Evolutionary conservation across 2,113 vertebrate genomes (phyloP), one percentile per base, ranked within the genome.

Genomic region (Heterocephalus glaber): DNA sequence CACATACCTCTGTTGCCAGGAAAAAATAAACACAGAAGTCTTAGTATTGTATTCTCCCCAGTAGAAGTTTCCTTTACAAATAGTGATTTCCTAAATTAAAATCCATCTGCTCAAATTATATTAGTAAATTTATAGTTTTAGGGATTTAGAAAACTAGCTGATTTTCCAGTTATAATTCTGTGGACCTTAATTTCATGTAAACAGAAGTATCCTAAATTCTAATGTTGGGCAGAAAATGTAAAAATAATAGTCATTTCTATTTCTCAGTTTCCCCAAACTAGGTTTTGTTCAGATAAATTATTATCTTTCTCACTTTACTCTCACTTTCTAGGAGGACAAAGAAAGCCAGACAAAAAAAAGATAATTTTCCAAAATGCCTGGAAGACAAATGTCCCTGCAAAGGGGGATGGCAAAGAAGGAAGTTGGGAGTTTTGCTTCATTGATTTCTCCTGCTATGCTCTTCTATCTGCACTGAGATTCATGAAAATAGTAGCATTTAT

Each of bases 311-410:
- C 7, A 80, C 24, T 84, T 91, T 10, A 7, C 41, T 92, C 26
- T 90, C 52, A 47, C 20, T 97, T 92, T 93, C 72, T 58, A 19
- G 82, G n/a, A 89, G 58, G 74, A 96, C 60, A 77, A 86, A 80
- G 26, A 60, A 81, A 96, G 30, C 44, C 85, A 83, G 77, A 92
- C 44, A 79, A 68, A 87, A 49, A n/a, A 89, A 92, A 58, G 54
- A 52, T 81, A 92, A 96, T 89, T 90, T 96, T 1, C 79, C 72
- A 19, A 83, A 90, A 96, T 93, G 61, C 35, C 58, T 77, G 13
- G 61, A 86, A 97, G 91, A 95, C 85, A 91, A 97, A 96, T 61
- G 66, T 95, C 60, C 49, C 66, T 74, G 90, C 58, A 92, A 87
- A 85, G 44, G 74, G 65, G 44, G 49, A 81, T 41, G 44, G 88